Percentiles rank a stretch among this genome's conserved stretches.
Evolutionary conservation across 2,797 vertebrate genomes (phyloP).

Genomic region (Tenualosa ilisha): DNA sequence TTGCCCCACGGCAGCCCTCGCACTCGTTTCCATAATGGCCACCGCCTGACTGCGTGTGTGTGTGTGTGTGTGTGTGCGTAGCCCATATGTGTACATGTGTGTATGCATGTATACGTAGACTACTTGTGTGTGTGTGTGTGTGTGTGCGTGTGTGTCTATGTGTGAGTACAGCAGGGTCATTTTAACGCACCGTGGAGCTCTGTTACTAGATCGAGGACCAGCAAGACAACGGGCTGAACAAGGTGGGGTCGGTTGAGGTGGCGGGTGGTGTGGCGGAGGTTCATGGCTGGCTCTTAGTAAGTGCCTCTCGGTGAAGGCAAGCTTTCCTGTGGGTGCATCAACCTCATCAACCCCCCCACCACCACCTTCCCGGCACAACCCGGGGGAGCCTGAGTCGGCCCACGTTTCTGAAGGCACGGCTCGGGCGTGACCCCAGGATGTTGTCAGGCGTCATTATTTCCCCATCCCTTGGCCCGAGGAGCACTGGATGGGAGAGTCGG

Average conservation of each 20-base stretch:
- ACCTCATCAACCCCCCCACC: conserved; percentile 22
- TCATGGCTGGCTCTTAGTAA: background rate
- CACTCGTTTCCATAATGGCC: background rate
- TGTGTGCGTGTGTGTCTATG: background rate
- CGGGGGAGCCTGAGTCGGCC: background rate
- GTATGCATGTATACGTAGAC: background rate
- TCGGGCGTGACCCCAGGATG: conserved; percentile 45
- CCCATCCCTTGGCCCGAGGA: conserved; percentile 45
- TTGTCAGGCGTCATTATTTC: conserved; percentile 48
- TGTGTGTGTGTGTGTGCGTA: background rate
- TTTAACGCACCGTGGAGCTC: background rate
- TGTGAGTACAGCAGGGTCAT: background rate
- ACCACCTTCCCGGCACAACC: conserved; percentile 33
- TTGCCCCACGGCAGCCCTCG: background rate
- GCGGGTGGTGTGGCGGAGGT: background rate
- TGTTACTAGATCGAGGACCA: background rate
- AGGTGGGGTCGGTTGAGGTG: no score
- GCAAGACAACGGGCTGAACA: no score
- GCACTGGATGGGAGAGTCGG: background rate
- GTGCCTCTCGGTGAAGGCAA: background rate
- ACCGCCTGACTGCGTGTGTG: background rate
- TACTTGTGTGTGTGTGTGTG: background rate
- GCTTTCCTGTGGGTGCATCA: background rate
- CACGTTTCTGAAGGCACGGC: conserved; percentile 38
- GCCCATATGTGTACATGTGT: background rate